Evolutionary conservation across 2,888 invertebrate genomes (phyloP).

Genomic region (Xestia sexstrigata): DNA sequence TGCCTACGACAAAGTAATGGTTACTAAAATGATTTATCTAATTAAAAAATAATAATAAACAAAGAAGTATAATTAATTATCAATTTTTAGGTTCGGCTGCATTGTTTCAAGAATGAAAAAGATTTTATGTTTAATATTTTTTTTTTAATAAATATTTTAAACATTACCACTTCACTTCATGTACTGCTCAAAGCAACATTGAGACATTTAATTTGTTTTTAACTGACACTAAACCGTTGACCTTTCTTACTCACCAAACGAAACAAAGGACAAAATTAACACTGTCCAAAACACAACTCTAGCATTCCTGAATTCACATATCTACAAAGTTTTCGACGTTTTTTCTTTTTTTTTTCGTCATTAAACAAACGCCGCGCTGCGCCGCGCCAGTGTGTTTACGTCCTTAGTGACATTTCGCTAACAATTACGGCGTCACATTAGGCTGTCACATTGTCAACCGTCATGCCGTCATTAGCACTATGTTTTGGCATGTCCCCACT

Average conservation of each 20-base stretch:
- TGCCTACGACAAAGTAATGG: not conserved
- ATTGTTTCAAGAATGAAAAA: not conserved
- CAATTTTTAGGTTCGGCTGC: not conserved
- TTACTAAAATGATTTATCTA: too few species aligned
- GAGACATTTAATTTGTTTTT: not conserved
- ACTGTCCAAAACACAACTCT: constrained; percentile 14
- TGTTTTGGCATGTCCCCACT: constrained; percentile 65
- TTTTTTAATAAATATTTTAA: too few species aligned
- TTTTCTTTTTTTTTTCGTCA: constrained; percentile 3
- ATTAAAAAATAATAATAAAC: not conserved
- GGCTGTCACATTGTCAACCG: constrained; percentile 68
- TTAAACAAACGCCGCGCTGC: constrained; percentile 34
- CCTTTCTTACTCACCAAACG: constrained; percentile 23
- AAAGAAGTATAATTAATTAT: not conserved
- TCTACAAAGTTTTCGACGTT: constrained; percentile 11
- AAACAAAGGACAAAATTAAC: too few species aligned
- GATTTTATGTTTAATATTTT: not conserved
- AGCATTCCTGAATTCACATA: constrained; percentile 19
- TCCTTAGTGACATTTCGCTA: constrained; percentile 71
- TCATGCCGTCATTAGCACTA: constrained; percentile 69
- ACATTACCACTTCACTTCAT: not conserved
- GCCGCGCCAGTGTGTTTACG: constrained; percentile 33
- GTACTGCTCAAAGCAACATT: not conserved
- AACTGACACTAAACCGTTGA: constrained; percentile 16
- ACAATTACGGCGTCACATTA: constrained; percentile 80